A percentile compares a stretch with the other conserved stretches of the same genome.
Evolutionary conservation across 2,113 vertebrate genomes (phyloP).

Genomic region (Camarhynchus parvulus): DNA sequence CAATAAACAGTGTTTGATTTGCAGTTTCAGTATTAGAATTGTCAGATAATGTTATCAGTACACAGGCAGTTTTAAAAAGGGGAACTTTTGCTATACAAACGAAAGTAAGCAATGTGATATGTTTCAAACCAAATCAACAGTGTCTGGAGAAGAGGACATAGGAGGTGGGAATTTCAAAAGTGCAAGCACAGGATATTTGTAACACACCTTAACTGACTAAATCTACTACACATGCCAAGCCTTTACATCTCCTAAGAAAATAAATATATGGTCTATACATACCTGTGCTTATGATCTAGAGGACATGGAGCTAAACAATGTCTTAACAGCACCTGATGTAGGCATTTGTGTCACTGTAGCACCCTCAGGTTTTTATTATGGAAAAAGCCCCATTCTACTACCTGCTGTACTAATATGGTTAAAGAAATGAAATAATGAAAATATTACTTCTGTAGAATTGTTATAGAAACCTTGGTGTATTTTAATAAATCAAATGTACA

Average conservation of each 20-base stretch:
- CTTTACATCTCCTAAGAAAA: not conserved
- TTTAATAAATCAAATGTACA: not conserved
- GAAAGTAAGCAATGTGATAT: not conserved
- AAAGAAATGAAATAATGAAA: not conserved
- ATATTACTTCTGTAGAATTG: not conserved
- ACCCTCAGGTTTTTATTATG: not conserved
- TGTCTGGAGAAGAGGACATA: not conserved
- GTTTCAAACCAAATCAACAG: not conserved
- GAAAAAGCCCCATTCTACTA: not conserved
- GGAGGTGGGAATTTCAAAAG: not conserved
- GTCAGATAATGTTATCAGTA: not conserved
- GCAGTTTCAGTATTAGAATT: not conserved
- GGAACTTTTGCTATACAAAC: not conserved
- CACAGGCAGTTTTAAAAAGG: not conserved
- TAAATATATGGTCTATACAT: not conserved
- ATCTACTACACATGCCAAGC: not conserved
- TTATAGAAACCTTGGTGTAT: not conserved
- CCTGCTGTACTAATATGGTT: not conserved
- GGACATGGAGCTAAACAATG: not conserved
- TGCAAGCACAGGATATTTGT: not conserved
- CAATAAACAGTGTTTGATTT: not conserved
- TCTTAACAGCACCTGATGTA: not conserved
- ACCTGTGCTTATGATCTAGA: not conserved
- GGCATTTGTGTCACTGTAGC: not conserved
- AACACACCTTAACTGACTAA: not conserved